These are phyloP conservation scores for Coryphaenoides rupestris DNA, from an alignment of 2,113 vertebrate genomes.

Conservation along the genomic window DNA sequence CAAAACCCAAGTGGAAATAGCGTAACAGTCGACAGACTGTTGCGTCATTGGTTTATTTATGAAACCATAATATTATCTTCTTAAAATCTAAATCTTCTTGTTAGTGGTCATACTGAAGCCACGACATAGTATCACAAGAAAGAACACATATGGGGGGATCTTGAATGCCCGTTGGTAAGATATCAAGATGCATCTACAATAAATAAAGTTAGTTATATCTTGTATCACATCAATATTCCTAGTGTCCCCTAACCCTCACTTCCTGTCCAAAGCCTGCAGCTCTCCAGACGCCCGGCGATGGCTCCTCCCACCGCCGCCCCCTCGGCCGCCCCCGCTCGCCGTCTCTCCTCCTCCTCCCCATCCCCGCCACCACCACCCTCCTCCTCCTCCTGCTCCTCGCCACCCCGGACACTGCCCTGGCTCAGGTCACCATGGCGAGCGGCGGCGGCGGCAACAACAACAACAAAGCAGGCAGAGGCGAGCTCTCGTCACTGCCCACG, in stretches of 20 bases:
- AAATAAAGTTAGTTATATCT: not conserved
- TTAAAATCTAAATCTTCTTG: too few relatives aligned
- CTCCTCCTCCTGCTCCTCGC: constrained; percentile 15
- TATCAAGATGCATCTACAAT: not conserved
- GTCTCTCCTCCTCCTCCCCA: constrained; percentile 13
- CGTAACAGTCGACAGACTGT: too few relatives aligned
- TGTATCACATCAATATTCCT: not conserved
- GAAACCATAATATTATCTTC: too few relatives aligned
- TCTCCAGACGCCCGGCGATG: constrained; percentile 9
- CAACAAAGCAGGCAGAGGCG: too few relatives aligned
- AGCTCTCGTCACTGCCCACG: not conserved
- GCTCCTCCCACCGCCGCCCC: constrained; percentile 27
- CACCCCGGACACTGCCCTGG: constrained; percentile 10
- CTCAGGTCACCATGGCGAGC: constrained; percentile 42
- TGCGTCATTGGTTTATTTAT: too few relatives aligned
- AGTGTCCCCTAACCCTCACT: constrained; percentile 1
- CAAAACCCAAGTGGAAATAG: too few relatives aligned
- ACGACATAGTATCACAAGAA: too few relatives aligned
- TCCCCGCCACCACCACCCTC: constrained; percentile 33
- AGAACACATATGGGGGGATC: not conserved
- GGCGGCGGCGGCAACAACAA: constrained; percentile 28
- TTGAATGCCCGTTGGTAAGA: not conserved
- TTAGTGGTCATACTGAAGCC: too few relatives aligned
- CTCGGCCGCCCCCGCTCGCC: constrained; percentile 17
- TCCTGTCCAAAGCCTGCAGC: constrained; percentile 31